A percentile compares a stretch with the other conserved stretches of the same genome.
phyloP scores from a whole-genome alignment of 35 echinoderm and acorn worm genomes.

The Stichopus chloronotus region DNA sequence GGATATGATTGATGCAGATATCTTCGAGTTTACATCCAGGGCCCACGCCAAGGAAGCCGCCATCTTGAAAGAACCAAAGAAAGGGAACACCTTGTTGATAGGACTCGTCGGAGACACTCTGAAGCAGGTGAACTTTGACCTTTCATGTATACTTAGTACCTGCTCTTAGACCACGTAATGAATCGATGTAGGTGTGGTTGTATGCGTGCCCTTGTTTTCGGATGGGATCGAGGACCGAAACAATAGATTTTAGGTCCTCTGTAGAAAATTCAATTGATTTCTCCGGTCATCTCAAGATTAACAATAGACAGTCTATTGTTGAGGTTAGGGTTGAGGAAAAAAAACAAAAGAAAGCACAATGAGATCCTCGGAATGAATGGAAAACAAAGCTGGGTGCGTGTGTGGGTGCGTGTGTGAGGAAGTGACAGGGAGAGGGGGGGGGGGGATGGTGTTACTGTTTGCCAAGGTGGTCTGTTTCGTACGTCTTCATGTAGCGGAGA shows the following conservation, averaged over 20 bases:
- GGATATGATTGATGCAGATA: conserved; percentile 9
- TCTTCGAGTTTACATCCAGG: conserved; percentile 45
- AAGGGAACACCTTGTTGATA: background rate
- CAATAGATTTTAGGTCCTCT: too few species aligned
- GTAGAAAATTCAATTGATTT: too few species aligned
- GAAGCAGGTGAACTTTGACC: conserved; percentile 27
- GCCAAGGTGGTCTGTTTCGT: too few species aligned
- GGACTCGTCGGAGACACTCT: conserved; percentile 40
- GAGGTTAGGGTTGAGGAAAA: too few species aligned
- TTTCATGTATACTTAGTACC: background rate
- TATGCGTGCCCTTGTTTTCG: background rate
- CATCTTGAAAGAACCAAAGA: conserved; percentile 7
- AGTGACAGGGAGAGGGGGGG: too few species aligned
- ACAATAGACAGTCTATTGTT: too few species aligned
- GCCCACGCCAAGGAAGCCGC: conserved; percentile 38
- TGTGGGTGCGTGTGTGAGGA: background rate
- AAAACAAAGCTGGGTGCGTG: background rate
- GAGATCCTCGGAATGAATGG: too few species aligned
- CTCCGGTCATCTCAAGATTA: too few species aligned
- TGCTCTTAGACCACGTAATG: background rate
- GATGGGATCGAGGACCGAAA: too few species aligned
- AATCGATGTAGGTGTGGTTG: background rate
- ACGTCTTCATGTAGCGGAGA: too few species aligned
- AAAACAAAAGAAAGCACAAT: too few species aligned
- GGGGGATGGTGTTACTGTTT: too few species aligned